Conservation (phyloP, 2,797 vertebrate genomes). For the Danio kyathit region DNA sequence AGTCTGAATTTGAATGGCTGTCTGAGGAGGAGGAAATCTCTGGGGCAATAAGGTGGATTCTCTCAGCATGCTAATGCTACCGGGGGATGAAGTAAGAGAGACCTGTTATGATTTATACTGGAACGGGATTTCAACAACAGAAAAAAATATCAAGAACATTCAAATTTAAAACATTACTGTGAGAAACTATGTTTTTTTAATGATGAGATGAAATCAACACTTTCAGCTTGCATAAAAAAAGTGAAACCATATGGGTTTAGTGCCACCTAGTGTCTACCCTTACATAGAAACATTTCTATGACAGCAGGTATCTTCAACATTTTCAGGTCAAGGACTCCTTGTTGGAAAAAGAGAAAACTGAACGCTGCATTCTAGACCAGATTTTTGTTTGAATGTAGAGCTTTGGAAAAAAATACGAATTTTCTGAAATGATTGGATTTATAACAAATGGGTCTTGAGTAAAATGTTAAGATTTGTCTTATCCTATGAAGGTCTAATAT, state of each 20-base stretch:
- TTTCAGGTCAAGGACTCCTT: background rate
- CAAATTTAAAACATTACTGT: background rate
- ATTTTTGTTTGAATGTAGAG: too few species aligned
- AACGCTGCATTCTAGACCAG: too few species aligned
- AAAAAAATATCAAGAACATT: background rate
- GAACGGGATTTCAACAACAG: background rate
- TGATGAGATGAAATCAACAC: background rate
- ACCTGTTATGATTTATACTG: background rate
- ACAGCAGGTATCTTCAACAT: background rate
- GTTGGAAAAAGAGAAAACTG: background rate
- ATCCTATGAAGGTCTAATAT: too few species aligned
- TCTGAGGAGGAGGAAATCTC: constrained; percentile 61
- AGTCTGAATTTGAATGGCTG: constrained; percentile 64
- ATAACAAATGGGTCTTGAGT: too few species aligned
- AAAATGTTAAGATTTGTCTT: too few species aligned
- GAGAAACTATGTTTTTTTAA: background rate
- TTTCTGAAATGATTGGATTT: too few species aligned
- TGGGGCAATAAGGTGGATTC: constrained; percentile 58
- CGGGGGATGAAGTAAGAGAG: constrained; percentile 22
- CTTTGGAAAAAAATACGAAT: too few species aligned
- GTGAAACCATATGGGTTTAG: background rate
- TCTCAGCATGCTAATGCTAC: constrained; percentile 59
- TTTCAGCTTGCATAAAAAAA: background rate
- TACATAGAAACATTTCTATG: background rate
- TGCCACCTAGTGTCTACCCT: constrained; percentile 42